These are phyloP conservation scores for Myotis daubentonii DNA, from an alignment of 2,797 vertebrate genomes.

Conservation along the genomic window DNA sequence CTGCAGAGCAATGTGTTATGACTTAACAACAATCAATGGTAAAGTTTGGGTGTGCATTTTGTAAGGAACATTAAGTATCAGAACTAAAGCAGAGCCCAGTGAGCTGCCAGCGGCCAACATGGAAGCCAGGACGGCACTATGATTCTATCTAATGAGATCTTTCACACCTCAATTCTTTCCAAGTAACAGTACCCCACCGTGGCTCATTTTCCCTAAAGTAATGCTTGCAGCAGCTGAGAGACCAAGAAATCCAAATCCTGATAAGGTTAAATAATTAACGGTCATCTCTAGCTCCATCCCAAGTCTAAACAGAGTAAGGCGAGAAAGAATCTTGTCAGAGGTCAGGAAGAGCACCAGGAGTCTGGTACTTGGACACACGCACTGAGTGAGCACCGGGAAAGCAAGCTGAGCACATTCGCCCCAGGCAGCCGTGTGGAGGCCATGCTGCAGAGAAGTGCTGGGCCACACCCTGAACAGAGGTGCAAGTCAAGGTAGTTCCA, in stretches of 20 bases:
- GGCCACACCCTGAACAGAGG: not conserved
- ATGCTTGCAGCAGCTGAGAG: not conserved
- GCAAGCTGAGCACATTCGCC: not conserved
- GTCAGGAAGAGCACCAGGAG: not conserved
- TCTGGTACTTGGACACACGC: not conserved
- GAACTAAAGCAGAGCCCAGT: not conserved
- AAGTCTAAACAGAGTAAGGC: not conserved
- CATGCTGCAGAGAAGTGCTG: not conserved
- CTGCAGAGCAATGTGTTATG: not conserved
- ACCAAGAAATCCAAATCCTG: not conserved
- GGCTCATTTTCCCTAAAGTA: not conserved
- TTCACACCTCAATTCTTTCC: not conserved
- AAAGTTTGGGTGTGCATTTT: not conserved
- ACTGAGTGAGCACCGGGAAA: not conserved
- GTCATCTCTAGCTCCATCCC: not conserved
- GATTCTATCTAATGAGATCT: not conserved
- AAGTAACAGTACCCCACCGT: not conserved
- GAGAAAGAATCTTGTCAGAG: slow-evolving; percentile 21
- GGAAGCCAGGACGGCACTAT: not conserved
- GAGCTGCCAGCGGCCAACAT: not conserved
- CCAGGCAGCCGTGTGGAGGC: not conserved
- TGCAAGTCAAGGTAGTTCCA: not conserved
- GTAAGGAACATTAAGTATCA: not conserved
- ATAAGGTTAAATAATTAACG: not conserved
- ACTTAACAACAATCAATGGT: not conserved